Evolutionary conservation across 2,797 vertebrate genomes (phyloP), one percentile per base, ranked within the genome.

Genomic region (Cebuella pygmaea): DNA sequence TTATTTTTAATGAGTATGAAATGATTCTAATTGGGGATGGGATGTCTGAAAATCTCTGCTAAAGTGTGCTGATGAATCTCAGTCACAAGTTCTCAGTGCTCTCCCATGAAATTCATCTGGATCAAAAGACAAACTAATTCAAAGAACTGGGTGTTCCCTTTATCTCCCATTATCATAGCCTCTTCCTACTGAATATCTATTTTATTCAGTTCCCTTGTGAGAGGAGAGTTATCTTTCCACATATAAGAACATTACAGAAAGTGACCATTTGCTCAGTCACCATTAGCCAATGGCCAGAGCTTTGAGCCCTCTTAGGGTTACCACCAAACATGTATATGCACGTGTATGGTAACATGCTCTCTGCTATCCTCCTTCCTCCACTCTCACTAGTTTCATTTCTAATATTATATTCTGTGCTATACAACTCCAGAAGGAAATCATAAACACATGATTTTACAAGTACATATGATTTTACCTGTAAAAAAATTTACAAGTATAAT

Each of bases 81-180:
- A 74, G 74, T 41, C 26, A 87, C 41, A 55, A 30, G 36, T 83
- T 88, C 55, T 84, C 39, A 57, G 74, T 48, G 48, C 15, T 94
- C 80, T 91, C 81, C 75, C 30, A 52, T 41, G 70, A 90, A 93
- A 76, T 86, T 90, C 75, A 95, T 39, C 14, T 22, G n/a, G 70
- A 76, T 82, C 55, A 82, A 85, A 93, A 55, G 75, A 74, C 22
- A 57, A 81, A 84, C 27, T 57, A 50, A 87, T 57, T 33, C n/a
- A 75, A 74, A 94, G 81, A 3, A n/a, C 22, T 88, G n/a, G 10
- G 12, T 81, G 33, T 75, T 88, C 59, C 44, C n/a, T 46, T 90
- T 74, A 50, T 22, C 30, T 48, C 64, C 83, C 33, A n/a, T 75
- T 83, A 70, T 7, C 39, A 59, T 55, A 80, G 36, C 3, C 20